Base-by-base conservation (phyloP, 1,140 invertebrate species). In the Drosophila nikananu region DNA sequence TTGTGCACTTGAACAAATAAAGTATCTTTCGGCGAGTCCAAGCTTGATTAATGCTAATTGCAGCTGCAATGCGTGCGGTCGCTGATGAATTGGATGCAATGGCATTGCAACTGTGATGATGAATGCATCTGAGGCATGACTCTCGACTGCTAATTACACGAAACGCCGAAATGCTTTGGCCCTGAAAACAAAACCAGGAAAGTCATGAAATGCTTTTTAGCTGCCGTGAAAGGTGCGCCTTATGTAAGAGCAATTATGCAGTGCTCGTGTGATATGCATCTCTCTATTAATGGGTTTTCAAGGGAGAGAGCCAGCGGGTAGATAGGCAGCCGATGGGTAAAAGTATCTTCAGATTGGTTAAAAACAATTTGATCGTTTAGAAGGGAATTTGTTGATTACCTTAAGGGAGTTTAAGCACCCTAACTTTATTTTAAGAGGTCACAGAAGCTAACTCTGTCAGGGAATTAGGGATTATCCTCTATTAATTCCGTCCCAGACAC, bases 41-140 rank as follows among this genome's bases (percentile, higher is more conserved):
- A 65, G 80, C 71, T 83, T 86, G 84, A 86, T 89, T 80, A 86
- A 86, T 86, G 80, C 83, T 86, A 86, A 86, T 89, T 89, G 77
- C 75, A 63, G 19, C 48, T 10, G 17, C 44, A 55, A 61, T 76
- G 59, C 67, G 57, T 63, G 59, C 71, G 81, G 57, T 54, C 55
- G 42, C 19, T 73, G 86, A 80, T 66, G 70, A 86, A 81, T 81
- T 79, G 80, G 70, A 35, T 42, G 49, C 73, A 60, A 15, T 54
- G 49, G 23, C 30, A 25, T 49, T 72, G 71, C 30, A 46, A 35
- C 37, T 32, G 21, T 5, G 41, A 19, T 60, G 55, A 77, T 55
- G 49, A 41, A 59, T 66, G 62, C 57, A 37, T 55, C 23, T 27
- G 64, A 51, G 35, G 58, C 49, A 54, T 67, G 51, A 54, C 64